Percentiles rank a stretch among this genome's conserved stretches.
Conservation (phyloP, 2,888 invertebrate species). For the Parthenolecanium corni region DNA sequence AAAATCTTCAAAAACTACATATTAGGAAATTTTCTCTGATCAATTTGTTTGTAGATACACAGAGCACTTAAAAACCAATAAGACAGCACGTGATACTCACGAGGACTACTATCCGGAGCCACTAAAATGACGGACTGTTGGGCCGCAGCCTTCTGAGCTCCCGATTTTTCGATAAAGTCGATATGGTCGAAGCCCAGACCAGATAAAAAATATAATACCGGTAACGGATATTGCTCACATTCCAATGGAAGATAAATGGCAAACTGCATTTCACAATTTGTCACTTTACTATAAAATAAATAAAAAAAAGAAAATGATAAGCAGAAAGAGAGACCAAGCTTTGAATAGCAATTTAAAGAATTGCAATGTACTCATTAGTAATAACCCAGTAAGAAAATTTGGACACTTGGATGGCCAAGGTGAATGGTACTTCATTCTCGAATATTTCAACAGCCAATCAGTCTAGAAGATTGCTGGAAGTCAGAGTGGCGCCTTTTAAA, state of each 20-base stretch:
- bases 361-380: neutral
- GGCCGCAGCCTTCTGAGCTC: conserved; percentile 84
- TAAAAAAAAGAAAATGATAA: neutral
- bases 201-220: conserved; percentile 82
- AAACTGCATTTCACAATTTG: conserved; percentile 87
- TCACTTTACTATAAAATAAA: conserved; percentile 45
- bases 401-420: neutral
- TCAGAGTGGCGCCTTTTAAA: too few relatives aligned
- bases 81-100: too few relatives aligned
- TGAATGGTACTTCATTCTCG: too few relatives aligned
- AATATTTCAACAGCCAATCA: neutral
- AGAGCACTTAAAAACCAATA: too few relatives aligned
- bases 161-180: conserved; percentile 90
- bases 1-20: too few relatives aligned
- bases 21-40: too few relatives aligned
- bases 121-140: conserved; percentile 76
- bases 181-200: conserved; percentile 88
- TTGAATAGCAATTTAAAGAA: neutral
- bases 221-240: conserved; percentile 50
- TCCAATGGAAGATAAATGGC: conserved; percentile 82
- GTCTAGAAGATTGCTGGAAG: too few relatives aligned
- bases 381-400: neutral
- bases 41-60: too few relatives aligned
- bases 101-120: conserved; percentile 91
- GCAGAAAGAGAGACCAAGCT: neutral